A percentile compares a stretch with the other conserved stretches of the same genome.
Conservation (phyloP, 2,888 invertebrate species). For the Apantesis nais region DNA sequence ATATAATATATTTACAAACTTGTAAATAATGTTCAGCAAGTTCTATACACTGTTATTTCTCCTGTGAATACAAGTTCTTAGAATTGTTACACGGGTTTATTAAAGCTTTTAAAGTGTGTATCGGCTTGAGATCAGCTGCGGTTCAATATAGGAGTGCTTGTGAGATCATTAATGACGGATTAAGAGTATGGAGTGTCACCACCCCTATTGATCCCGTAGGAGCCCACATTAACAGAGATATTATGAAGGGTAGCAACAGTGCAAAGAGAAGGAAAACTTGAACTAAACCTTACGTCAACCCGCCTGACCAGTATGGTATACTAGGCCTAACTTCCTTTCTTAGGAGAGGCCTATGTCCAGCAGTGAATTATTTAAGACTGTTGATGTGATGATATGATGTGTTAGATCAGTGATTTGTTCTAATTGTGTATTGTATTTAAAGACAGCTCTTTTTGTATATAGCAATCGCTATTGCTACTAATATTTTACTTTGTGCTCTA, state of each 20-base stretch:
- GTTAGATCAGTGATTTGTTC: neutral
- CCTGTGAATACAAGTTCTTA: conserved; percentile 38
- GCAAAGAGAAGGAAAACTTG: no score
- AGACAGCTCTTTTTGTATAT: neutral
- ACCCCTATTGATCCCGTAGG: no score
- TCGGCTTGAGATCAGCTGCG: conserved; percentile 3
- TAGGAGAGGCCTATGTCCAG: no score
- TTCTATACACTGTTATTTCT: conserved; percentile 46
- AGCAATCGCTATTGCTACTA: neutral
- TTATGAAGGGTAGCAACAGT: no score
- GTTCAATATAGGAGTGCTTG: neutral
- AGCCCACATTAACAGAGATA: no score
- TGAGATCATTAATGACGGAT: no score
- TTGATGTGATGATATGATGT: no score
- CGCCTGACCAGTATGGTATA: no score
- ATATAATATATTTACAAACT: conserved; percentile 54
- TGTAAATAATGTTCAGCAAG: conserved; percentile 50
- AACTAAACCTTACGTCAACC: no score
- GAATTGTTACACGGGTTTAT: conserved; percentile 17
- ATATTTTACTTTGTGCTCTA: neutral
- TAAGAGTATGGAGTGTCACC: no score
- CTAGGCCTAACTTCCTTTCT: no score
- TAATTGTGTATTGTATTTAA: neutral
- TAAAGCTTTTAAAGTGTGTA: conserved; percentile 10
- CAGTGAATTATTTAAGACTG: no score